A percentile compares a stretch with the other conserved stretches of the same genome.
phyloP scores from a whole-genome alignment of 2,888 invertebrate species.

The Ernsta delagoae region DNA sequence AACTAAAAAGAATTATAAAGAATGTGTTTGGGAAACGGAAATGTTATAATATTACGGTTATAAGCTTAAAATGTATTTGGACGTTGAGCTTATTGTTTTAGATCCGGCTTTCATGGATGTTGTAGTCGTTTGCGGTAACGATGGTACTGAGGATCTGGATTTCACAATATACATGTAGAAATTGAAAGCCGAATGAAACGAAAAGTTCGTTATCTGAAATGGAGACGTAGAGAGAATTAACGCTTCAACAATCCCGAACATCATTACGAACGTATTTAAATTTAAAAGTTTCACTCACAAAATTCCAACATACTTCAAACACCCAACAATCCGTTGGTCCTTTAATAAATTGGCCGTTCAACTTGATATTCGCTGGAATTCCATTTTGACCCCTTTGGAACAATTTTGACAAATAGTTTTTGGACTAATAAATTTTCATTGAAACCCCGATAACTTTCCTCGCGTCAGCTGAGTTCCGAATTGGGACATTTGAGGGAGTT shows the following conservation, averaged over 20 bases:
- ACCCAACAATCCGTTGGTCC: constrained; percentile 49
- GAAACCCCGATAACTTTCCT: constrained; percentile 74
- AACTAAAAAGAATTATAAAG: constrained; percentile 49
- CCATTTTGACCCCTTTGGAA: constrained; percentile 66
- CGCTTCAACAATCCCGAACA: constrained; percentile 41
- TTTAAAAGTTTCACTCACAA: constrained; percentile 46
- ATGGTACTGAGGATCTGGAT: not conserved
- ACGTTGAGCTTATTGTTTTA: constrained; percentile 24
- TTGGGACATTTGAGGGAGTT: constrained; percentile 74
- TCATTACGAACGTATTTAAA: constrained; percentile 45
- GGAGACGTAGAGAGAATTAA: constrained; percentile 34
- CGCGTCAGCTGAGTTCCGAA: constrained; percentile 69
- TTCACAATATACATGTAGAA: not conserved
- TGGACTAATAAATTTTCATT: constrained; percentile 81
- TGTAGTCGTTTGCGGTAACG: not conserved
- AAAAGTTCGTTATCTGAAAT: constrained; percentile 24
- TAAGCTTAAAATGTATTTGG: constrained; percentile 29
- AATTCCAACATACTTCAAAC: constrained; percentile 47
- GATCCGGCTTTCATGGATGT: not conserved
- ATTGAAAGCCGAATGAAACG: constrained; percentile 17
- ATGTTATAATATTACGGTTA: constrained; percentile 30
- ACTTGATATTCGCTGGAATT: constrained; percentile 73
- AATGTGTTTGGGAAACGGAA: constrained; percentile 35
- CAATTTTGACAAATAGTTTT: constrained; percentile 82
- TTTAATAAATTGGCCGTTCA: constrained; percentile 71